Percentiles rank a stretch among this genome's conserved stretches.
Evolutionary conservation across 2,797 vertebrate species (phyloP).

Genomic region (Cyprinodon diabolis): DNA sequence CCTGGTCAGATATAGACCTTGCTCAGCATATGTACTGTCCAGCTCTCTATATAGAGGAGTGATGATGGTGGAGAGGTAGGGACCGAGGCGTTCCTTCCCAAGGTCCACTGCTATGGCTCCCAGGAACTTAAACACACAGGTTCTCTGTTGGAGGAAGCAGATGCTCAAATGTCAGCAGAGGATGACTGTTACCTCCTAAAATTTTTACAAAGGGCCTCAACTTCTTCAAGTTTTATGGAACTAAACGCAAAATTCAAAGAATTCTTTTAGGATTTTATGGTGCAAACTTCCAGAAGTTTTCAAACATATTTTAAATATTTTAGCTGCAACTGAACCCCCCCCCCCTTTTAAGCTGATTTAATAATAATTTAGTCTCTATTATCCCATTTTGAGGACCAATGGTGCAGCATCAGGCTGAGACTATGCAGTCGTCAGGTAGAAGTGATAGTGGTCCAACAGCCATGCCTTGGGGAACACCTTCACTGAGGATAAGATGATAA

Average conservation of each 20-base stretch:
- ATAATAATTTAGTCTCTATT: no score
- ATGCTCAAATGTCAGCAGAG: not conserved
- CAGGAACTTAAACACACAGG: constrained; percentile 94
- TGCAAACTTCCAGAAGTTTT: no score
- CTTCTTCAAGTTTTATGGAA: not conserved
- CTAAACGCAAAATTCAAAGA: not conserved
- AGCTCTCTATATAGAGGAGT: constrained; percentile 92
- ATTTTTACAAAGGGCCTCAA: not conserved
- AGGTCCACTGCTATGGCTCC: constrained; percentile 91
- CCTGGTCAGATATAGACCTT: constrained; percentile 78
- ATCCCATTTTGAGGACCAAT: no score
- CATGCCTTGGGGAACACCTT: no score
- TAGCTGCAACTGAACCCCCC: no score
- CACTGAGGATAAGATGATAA: no score
- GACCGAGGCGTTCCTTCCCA: constrained; percentile 85
- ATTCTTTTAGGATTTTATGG: not conserved
- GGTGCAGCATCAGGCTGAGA: no score
- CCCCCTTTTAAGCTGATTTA: no score
- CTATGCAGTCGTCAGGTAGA: no score
- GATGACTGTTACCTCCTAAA: not conserved
- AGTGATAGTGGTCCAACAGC: no score
- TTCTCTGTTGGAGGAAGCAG: constrained; percentile 83
- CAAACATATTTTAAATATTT: no score
- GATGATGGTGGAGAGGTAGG: constrained; percentile 89
- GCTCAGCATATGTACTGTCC: constrained; percentile 95